Percentiles rank a stretch among this genome's conserved stretches.
phyloP scores from a whole-genome alignment of 2,113 vertebrate genomes.

The Microtus ochrogaster region DNA sequence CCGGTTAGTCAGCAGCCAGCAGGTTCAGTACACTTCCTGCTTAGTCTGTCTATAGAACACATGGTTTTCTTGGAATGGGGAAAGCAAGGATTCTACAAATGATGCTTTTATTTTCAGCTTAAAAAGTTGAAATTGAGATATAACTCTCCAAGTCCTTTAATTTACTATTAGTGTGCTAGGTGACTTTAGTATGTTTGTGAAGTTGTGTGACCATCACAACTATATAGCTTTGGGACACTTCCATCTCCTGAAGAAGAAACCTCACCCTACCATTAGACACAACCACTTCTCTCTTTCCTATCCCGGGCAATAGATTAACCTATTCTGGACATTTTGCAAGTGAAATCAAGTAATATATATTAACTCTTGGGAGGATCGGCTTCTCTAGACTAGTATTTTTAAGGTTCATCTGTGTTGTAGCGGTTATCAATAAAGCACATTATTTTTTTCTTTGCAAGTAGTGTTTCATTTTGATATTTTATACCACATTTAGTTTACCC shows the following conservation, averaged over 20 bases:
- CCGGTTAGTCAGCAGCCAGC: not conserved
- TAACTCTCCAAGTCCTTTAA: not conserved
- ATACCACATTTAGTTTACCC: not conserved
- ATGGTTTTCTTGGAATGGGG: not conserved
- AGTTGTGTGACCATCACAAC: not conserved
- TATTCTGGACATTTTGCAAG: not conserved
- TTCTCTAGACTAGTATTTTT: not conserved
- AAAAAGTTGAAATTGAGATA: not conserved
- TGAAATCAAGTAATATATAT: not conserved
- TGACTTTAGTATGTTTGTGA: not conserved
- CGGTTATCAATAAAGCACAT: accelerated
- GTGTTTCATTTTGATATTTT: not conserved
- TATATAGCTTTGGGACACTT: not conserved
- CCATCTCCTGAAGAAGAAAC: not conserved
- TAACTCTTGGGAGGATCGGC: not conserved
- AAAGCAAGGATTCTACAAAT: not conserved
- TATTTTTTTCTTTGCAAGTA: not conserved
- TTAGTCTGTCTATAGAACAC: not conserved
- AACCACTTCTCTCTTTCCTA: not conserved
- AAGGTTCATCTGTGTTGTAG: not conserved
- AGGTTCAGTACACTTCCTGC: not conserved
- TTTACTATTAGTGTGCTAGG: not conserved
- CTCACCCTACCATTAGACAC: not conserved
- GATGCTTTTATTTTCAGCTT: not conserved
- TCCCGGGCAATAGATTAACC: not conserved